A percentile compares a stretch with the other conserved stretches of the same genome.
phyloP scores from a whole-genome alignment of 2,888 invertebrate genomes.

The Drosophila testacea region DNA sequence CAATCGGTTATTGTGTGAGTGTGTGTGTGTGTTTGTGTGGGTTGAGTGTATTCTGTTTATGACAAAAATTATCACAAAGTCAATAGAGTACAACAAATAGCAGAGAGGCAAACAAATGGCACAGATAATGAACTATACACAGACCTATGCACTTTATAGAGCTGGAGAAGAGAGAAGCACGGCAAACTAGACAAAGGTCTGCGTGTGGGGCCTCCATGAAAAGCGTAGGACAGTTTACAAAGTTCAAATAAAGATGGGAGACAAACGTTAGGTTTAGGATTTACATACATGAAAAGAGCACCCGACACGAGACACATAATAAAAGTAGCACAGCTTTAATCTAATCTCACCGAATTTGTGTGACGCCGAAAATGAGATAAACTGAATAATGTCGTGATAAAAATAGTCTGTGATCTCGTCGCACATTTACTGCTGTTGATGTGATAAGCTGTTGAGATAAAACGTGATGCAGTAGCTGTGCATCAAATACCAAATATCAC shows the following conservation, averaged over 20 bases:
- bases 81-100: conserved; percentile 61
- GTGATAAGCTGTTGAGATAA: conserved; percentile 26
- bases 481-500: conserved; percentile 47
- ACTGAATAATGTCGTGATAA: conserved; percentile 33
- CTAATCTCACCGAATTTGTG: conserved; percentile 53
- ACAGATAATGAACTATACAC: conserved; percentile 44
- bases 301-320: conserved; percentile 24
- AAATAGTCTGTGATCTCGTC: conserved; percentile 52
- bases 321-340: conserved; percentile 39
- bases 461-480: conserved; percentile 22
- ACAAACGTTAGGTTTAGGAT: not conserved
- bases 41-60: conserved; percentile 30
- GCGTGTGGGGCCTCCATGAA: conserved; percentile 4
- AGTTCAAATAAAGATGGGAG: conserved; percentile 25
- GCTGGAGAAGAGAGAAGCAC: not conserved
- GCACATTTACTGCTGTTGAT: conserved; percentile 7
- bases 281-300: conserved; percentile 17
- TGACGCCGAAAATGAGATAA: conserved; percentile 43
- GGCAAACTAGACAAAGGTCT: conserved; percentile 49
- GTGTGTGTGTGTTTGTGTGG: conserved; percentile 10
- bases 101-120: conserved; percentile 46
- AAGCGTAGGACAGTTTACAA: conserved; percentile 22
- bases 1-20: conserved; percentile 3
- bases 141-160: conserved; percentile 38
- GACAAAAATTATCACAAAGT: conserved; percentile 64